Base-by-base conservation (phyloP, 2,888 invertebrate species). In the Cryptocephalus primarius region DNA sequence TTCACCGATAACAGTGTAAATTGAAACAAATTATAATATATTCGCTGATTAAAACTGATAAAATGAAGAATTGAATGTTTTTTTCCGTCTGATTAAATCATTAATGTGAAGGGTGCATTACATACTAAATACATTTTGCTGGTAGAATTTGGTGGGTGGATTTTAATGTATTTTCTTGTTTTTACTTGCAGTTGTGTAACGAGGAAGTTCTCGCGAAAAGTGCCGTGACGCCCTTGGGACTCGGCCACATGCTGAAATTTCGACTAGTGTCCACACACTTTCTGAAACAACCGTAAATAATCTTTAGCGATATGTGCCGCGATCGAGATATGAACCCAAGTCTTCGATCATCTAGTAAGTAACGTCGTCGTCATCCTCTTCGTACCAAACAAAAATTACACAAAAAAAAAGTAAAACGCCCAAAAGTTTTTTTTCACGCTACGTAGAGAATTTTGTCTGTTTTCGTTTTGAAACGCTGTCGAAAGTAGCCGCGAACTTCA, bases 251-350 rank as follows among this genome's bases (percentile, higher is more conserved):
- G 90, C 88, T 90, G 80, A 89, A 87, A 76, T 83, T 90, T 83
- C 85, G 89, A 77, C 80, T 90, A 68, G 89, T 90, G 59, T 88
- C 90, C 71, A 90, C 89, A 70, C 90, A 90, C 74, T 90, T 90
- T 73, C 76, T 90, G 73, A 90, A 90, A 76, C 90, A 90, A 74
- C 90, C 90, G 81, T 90, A 88, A 83, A 79, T 78, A 22, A 22
- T 22, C 22, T 22, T 22, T 22, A 22, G 65, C 62, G 57, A 70
- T 70, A 71, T 71, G 85, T 85, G 83, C 76, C 82, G 83, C 61
- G 84, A 85, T 75, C 75, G 84, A 72, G 84, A 85, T 78, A 85
- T 85, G 84, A 74, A 75, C 68, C 72, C 70, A 64, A 66, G 54
- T 51, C 55, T 55, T 54, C 50, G 42, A 50, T 47, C 40, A 51